Percentiles rank a stretch among this genome's conserved stretches.
phyloP scores from a whole-genome alignment of 2,797 vertebrate species.

The Zalophus californianus region DNA sequence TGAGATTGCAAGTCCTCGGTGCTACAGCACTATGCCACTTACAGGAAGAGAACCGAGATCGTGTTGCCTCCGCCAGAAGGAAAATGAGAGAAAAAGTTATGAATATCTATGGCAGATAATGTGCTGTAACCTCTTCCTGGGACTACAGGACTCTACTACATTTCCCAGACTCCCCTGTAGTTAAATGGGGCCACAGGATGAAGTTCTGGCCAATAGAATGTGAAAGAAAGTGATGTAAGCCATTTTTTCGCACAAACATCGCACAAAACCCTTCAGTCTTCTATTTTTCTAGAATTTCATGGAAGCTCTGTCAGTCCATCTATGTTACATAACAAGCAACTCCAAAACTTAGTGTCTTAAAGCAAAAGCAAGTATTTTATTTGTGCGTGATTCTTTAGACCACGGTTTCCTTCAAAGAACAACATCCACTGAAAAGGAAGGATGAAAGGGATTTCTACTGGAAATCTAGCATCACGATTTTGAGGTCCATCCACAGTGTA shows the following conservation, averaged over 20 bases:
- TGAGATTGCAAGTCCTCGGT: background rate
- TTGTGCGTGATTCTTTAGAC: background rate
- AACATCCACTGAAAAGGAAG: background rate
- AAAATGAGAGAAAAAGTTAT: background rate
- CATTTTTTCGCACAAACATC: slow-evolving; percentile 8
- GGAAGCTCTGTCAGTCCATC: background rate
- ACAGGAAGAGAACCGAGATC: background rate
- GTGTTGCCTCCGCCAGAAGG: background rate
- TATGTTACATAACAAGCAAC: background rate
- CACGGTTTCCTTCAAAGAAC: slow-evolving; percentile 48
- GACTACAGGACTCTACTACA: background rate
- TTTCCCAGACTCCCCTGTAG: slow-evolving; percentile 2
- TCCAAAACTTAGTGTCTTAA: background rate
- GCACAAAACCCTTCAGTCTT: background rate
- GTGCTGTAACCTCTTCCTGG: background rate
- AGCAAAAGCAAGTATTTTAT: slow-evolving; percentile 1
- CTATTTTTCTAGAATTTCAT: background rate
- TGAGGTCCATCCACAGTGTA: background rate
- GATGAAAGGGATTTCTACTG: slow-evolving; percentile 72
- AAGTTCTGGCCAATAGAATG: background rate
- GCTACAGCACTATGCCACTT: background rate
- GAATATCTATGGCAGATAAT: background rate
- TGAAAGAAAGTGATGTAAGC: background rate
- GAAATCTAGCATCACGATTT: background rate
- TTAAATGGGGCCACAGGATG: background rate